These are phyloP conservation scores for Anadara kagoshimensis DNA, from an alignment of 1,140 invertebrate genomes.

Conservation along the genomic window DNA sequence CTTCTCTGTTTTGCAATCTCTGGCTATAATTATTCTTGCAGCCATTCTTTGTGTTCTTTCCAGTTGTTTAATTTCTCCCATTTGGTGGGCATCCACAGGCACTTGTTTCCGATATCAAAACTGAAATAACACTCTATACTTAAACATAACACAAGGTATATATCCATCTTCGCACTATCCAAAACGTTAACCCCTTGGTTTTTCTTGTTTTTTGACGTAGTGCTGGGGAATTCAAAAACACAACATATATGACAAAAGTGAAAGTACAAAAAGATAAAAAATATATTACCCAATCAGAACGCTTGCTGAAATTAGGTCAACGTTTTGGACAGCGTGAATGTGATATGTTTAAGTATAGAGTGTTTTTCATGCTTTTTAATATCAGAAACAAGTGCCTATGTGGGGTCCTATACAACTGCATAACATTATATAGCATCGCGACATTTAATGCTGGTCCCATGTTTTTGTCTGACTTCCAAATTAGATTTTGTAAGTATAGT, in stretches of 20 bases:
- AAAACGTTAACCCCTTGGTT: not conserved
- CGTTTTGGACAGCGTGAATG: too few species aligned
- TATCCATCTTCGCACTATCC: not conserved
- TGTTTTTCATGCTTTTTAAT: too few species aligned
- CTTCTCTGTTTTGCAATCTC: slow-evolving; percentile 28
- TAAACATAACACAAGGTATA: not conserved
- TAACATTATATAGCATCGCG: slow-evolving; percentile 6
- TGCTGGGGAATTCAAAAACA: too few species aligned
- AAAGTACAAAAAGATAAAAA: too few species aligned
- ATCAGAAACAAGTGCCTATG: too few species aligned
- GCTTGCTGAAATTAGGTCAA: not conserved
- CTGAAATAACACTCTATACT: slow-evolving; percentile 22
- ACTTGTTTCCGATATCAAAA: slow-evolving; percentile 29
- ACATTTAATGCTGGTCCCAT: slow-evolving; percentile 40
- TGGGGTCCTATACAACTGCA: slow-evolving; percentile 7
- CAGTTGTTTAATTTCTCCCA: slow-evolving; percentile 13
- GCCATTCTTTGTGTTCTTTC: slow-evolving; percentile 25
- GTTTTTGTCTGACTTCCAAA: slow-evolving; percentile 13
- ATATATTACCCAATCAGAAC: slow-evolving; percentile 3
- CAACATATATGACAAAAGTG: too few species aligned
- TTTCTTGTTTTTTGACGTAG: too few species aligned
- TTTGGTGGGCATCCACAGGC: too few species aligned
- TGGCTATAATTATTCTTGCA: slow-evolving; percentile 14
- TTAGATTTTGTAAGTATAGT: not conserved
- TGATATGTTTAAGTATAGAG: too few species aligned